Base-by-base conservation (phyloP, 2,888 invertebrate species). In the Mesorhabditis sp. region DNA sequence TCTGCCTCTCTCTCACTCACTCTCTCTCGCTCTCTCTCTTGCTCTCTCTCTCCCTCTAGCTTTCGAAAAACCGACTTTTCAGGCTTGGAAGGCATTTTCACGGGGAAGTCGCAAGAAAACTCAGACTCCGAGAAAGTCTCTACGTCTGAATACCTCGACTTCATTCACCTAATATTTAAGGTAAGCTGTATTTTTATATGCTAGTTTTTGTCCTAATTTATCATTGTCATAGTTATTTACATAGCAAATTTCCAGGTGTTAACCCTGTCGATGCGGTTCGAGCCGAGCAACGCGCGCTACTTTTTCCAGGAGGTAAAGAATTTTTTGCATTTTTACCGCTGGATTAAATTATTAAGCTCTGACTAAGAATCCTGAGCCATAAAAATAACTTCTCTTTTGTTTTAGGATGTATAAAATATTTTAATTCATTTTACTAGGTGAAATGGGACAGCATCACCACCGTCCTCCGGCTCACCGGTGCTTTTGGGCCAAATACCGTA, bases 211-310 rank as follows among this genome's bases (percentile, higher is more conserved):
- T 65, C 45, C 15, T 62, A 70, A 64, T 13, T 43, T 43, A 43
- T 4, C 15, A 4, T 44, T 43, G 5, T 67, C n/a, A 5, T 15
- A 6, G 58, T 1, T 10, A 50, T 50, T 50, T 50, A 50, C 10
- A 50, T 50, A 50, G 85, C 94, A 95, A 0, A 90, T n/a, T 62
- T 62, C 63, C 1, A 62, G 65, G 76, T 78, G 4, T 69, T 98
- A 78, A 93, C 94, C 73, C 93, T 95, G 0, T 95, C 96, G 3
- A 97, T 98, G 97, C 90, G 98, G 80, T 98, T 95, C 86, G 98
- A 98, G 87, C 98, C 98, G 2, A 96, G 96, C 0, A 98, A 98
- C 87, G 97, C 97, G 0, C 95, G 95, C 87, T 94, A 95, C 88
- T 98, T 98, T 88, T 92, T 94, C 85, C 92, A 93, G 76, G 97